These are phyloP conservation scores for Typhlomys cinereus DNA, from an alignment of 2,113 vertebrate species.

Conservation along the genomic window DNA sequence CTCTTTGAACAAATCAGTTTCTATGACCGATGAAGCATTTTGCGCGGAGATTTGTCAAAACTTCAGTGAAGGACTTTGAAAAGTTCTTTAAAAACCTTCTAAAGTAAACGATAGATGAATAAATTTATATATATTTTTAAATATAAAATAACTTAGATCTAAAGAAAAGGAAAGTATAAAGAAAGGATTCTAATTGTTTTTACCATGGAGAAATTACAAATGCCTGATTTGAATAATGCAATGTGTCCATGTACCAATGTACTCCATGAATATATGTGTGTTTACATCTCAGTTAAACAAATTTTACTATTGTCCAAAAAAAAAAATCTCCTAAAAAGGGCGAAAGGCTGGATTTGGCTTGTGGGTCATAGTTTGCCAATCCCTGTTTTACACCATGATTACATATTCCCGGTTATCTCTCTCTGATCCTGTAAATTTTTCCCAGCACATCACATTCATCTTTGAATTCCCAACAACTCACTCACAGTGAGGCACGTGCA, in stretches of 20 bases:
- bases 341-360: background rate
- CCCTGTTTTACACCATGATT: background rate
- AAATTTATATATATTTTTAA: too few relatives aligned
- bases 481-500: background rate
- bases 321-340: background rate
- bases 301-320: background rate
- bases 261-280: background rate
- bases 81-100: too few relatives aligned
- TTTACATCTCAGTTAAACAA: background rate
- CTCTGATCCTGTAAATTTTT: background rate
- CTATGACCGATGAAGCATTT: too few relatives aligned
- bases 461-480: background rate
- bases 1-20: too few relatives aligned
- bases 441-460: background rate
- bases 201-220: background rate
- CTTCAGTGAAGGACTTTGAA: too few relatives aligned
- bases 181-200: background rate
- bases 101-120: too few relatives aligned
- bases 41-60: too few relatives aligned
- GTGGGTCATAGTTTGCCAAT: background rate
- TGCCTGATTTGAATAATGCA: background rate
- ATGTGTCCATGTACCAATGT: background rate
- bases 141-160: too few relatives aligned
- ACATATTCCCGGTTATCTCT: background rate
- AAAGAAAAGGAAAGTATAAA: background rate